Base-by-base conservation (phyloP, 2,113 vertebrate genomes). In the Ailurus styani region DNA sequence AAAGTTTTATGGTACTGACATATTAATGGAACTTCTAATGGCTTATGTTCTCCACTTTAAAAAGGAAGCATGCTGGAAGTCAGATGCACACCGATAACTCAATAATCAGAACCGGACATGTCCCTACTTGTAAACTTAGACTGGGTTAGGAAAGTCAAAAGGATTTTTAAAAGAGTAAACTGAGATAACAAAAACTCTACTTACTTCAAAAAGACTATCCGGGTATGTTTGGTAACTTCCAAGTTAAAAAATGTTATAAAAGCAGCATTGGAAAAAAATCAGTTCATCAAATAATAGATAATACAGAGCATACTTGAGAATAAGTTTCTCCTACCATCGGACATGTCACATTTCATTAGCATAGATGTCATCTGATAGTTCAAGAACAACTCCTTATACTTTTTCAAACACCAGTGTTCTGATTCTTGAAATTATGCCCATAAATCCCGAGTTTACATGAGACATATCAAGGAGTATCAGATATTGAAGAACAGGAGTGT, bases 221-320 rank as follows among this genome's bases (percentile, higher is more conserved):
- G 0, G 0, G 14, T 84, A 78, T 72, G 17, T 82, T 89, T 88
- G 86, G 27, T 89, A 97, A 94, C 98, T 90, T 40, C n/a, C 54
- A 97, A 96, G 54, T 45, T 87, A 84, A 92, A 96, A 97, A 34
- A 27, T 52, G 52, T 37, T 62, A 50, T 47, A 79, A 83, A 93
- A 50, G 4, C 9, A 93, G 34, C 27, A 50, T 0, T 91, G 23
- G 37, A 31, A 84, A 95, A 57, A 97, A 97, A 92, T 62, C 72
- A 95, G 42, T 52, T 72, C 89, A 90, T 77, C 84, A 94, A 91
- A 90, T n/a, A 93, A 12, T 7, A 97, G 81, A 78, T 14, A 40
- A 37, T 70, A n/a, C 64, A 25, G 31, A 83, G 92, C 29, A 93
- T 0, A 37, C 14, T 77, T 96, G 15, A 82, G 3, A 90, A 60